Evolutionary conservation across 2,888 invertebrate genomes (phyloP).

Genomic region (Orchestes rusci): DNA sequence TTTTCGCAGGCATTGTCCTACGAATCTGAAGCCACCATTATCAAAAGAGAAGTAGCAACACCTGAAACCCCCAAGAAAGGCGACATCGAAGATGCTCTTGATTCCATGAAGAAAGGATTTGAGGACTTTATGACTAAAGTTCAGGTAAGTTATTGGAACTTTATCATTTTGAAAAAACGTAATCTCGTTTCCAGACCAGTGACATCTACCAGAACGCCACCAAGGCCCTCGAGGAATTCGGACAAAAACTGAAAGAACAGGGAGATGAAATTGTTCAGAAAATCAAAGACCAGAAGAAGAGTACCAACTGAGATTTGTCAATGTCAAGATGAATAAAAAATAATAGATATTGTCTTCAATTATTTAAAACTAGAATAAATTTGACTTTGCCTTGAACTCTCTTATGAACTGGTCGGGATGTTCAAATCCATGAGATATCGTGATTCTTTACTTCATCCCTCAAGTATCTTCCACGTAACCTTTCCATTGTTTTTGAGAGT

Average conservation of each 20-base stretch:
- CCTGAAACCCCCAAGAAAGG: constrained; percentile 1
- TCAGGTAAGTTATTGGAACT: constrained; percentile 27
- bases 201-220: constrained; percentile 30
- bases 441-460: too few species aligned
- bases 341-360: too few species aligned
- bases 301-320: too few species aligned
- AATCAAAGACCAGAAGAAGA: constrained; percentile 15
- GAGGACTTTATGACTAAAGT: constrained; percentile 31
- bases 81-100: constrained; percentile 31
- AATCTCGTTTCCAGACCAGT: constrained; percentile 26
- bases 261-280: constrained; percentile 29
- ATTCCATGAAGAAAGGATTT: constrained; percentile 29
- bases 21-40: constrained; percentile 18
- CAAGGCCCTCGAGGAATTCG: constrained; percentile 26
- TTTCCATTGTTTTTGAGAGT: too few species aligned
- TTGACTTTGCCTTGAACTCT: too few species aligned
- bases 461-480: too few species aligned
- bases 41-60: constrained; percentile 20
- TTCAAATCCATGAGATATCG: too few species aligned
- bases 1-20: constrained; percentile 1
- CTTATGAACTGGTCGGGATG: too few species aligned
- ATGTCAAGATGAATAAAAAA: too few species aligned
- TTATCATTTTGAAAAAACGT: neutral
- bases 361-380: too few species aligned
- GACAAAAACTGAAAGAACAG: constrained; percentile 29